A percentile compares a stretch with the other conserved stretches of the same genome.
Conservation (phyloP, 1,140 invertebrate species). For the Glossosoma conforme region DNA sequence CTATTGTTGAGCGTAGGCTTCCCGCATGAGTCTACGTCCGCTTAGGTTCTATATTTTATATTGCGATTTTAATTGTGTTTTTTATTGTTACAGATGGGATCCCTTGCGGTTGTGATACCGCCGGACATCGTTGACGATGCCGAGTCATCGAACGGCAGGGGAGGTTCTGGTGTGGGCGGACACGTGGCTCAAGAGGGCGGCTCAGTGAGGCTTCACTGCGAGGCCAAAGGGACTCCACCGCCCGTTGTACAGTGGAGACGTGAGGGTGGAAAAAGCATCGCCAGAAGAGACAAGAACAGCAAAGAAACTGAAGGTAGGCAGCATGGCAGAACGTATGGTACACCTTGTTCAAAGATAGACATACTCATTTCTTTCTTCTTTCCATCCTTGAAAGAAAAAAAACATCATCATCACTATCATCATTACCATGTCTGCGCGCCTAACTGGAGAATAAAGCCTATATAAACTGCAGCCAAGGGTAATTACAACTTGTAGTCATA, state of each 20-base stretch:
- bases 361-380: too few species aligned
- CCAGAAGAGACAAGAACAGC: slow-evolving; percentile 58
- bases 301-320: slow-evolving; percentile 63
- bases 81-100: slow-evolving; percentile 62
- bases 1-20: background rate
- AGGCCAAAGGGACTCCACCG: slow-evolving; percentile 73
- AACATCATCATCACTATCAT: too few species aligned
- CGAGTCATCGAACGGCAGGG: slow-evolving; percentile 45
- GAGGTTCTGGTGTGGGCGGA: too few species aligned
- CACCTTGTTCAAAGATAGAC: too few species aligned
- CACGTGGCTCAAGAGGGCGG: slow-evolving; percentile 70
- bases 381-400: too few species aligned
- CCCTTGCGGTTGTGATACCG: slow-evolving; percentile 76
- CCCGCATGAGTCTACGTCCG: background rate
- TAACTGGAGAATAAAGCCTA: too few species aligned
- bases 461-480: too few species aligned
- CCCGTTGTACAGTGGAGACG: slow-evolving; percentile 74
- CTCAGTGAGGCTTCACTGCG: slow-evolving; percentile 68
- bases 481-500: too few species aligned
- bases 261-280: slow-evolving; percentile 68
- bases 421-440: too few species aligned
- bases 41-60: background rate
- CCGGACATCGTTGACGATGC: slow-evolving; percentile 74
- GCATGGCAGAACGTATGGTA: too few species aligned
- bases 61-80: slow-evolving; percentile 20